Evolutionary conservation across 1,140 invertebrate species (phyloP), one percentile per base, ranked within the genome.

Genomic region (Penaeus indicus): DNA sequence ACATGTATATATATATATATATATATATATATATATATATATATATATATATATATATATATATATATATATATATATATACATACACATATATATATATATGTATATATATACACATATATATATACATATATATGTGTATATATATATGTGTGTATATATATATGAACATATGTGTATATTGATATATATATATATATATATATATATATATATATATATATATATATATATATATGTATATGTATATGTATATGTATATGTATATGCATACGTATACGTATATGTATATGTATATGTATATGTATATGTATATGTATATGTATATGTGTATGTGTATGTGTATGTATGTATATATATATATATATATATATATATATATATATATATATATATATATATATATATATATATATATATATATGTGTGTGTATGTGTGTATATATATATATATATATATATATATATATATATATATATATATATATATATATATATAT

Each of bases 91-190:
- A 67, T 4, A 67, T 4, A 67, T 4, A 67, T 4, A 67, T 25
- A 67, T 25, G 8, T 25, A 67, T 25, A 5, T 25, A 67, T 25
- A 5, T 25, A 67, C 0, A 67, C 5, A 5, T 11, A 5, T 25
- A 67, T 25, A 67, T 25, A 67, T 25, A 67, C 0, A 67, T 67
- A 5, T 67, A 67, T 67, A 67, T 67, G 8, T 67, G 8, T 67
- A 67, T 67, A 67, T 67, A 67, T 67, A 67, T 67, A 67, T n/a
- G n/a, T n/a, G n/a, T n/a, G n/a, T 67, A 67, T 67, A 67, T 67
- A 67, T 67, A 67, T 67, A 67, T 67, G n/a, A n/a, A n/a, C n/a
- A n/a, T n/a, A n/a, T n/a, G n/a, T n/a, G n/a, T n/a, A n/a, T n/a
- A n/a, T n/a, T n/a, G n/a, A 67, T 67, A 67, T 67, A 67, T 67